phyloP scores from a whole-genome alignment of 2,113 vertebrate genomes.

The Rhizomys pruinosus region DNA sequence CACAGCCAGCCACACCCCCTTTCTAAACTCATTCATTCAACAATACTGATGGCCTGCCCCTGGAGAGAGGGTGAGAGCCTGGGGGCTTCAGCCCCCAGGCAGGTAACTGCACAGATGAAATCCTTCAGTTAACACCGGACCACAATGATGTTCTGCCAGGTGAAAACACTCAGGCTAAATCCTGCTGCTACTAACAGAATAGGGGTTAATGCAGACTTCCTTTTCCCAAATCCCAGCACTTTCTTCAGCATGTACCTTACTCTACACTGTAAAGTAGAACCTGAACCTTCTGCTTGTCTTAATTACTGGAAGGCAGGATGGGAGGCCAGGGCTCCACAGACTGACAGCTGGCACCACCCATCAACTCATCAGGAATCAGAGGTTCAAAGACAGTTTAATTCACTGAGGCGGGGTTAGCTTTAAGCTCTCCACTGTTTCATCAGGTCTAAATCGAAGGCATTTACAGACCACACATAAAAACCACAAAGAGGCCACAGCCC shows the following conservation, averaged over 20 bases:
- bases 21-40: neutral
- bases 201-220: neutral
- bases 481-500: neutral
- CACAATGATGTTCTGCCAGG: neutral
- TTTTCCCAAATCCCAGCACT: neutral
- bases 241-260: neutral
- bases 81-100: neutral
- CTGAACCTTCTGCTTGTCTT: neutral
- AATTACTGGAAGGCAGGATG: neutral
- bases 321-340: neutral
- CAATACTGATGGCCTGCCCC: neutral
- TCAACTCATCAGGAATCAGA: neutral
- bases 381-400: conserved; percentile 19
- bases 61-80: neutral
- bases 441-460: conserved; percentile 36
- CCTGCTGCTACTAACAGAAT: neutral
- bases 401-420: neutral
- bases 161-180: neutral
- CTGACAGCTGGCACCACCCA: neutral
- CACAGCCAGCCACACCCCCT: neutral
- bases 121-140: neutral
- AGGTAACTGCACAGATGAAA: neutral
- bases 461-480: conserved; percentile 41
- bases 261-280: conserved; percentile 7
- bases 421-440: neutral